Evolutionary conservation across 2,113 vertebrate genomes (phyloP).

Genomic region (Etia nguti): DNA sequence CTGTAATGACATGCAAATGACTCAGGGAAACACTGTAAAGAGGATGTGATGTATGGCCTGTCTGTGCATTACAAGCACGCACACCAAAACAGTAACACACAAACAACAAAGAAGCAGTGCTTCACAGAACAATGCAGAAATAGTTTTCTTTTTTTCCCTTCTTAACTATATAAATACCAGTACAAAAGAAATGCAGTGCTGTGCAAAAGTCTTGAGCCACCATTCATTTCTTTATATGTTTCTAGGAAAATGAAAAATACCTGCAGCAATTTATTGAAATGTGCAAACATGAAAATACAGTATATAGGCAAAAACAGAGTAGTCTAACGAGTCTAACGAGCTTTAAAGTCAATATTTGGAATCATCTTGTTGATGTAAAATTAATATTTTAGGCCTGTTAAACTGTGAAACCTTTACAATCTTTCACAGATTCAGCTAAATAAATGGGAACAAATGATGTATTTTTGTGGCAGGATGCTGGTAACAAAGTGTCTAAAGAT

Average conservation of each 20-base stretch:
- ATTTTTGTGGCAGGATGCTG: neutral
- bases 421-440: neutral
- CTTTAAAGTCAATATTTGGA: neutral
- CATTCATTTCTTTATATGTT: neutral
- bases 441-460: neutral
- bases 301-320: neutral
- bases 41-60: conserved; percentile 73
- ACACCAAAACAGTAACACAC: conserved; percentile 1
- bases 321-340: neutral
- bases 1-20: conserved; percentile 78
- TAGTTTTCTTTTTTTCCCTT: neutral
- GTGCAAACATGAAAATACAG: neutral
- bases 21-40: conserved; percentile 75
- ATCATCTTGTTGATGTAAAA: neutral
- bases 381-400: neutral
- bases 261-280: neutral
- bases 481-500: neutral
- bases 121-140: neutral
- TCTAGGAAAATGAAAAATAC: neutral
- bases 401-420: neutral
- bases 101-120: conserved; percentile 18
- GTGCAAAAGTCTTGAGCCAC: neutral
- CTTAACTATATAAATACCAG: neutral
- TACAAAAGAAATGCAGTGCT: conserved; percentile 4
- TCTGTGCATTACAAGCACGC: conserved; percentile 58